Evolutionary conservation across 1,140 invertebrate genomes (phyloP).

Genomic region (Chrysopa pallens): DNA sequence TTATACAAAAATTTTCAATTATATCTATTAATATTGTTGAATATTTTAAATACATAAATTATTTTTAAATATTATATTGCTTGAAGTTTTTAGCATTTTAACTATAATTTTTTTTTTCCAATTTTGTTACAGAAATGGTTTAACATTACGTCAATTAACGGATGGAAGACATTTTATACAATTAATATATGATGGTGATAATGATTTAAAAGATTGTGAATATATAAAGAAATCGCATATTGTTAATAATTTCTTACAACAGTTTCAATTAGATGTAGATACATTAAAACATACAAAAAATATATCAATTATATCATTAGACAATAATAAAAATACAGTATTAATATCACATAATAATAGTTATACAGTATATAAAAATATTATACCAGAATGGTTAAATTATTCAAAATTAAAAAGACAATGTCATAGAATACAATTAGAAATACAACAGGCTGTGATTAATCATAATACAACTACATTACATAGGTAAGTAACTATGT

Average conservation of each 20-base stretch:
- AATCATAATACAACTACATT: too few species aligned
- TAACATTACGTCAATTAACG: slow-evolving; percentile 43
- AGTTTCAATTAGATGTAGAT: slow-evolving; percentile 32
- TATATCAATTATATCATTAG: slow-evolving; percentile 14
- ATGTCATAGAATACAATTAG: slow-evolving; percentile 25
- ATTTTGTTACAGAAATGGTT: slow-evolving; percentile 26
- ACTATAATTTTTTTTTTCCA: slow-evolving; percentile 4
- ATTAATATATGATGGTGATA: slow-evolving; percentile 38
- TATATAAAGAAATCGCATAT: slow-evolving; percentile 30
- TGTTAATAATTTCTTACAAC: slow-evolving; percentile 32
- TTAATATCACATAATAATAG: slow-evolving; percentile 7
- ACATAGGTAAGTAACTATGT: too few species aligned
- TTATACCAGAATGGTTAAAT: slow-evolving; percentile 27
- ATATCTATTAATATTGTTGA: too few species aligned
- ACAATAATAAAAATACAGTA: slow-evolving; percentile 20
- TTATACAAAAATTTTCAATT: too few species aligned
- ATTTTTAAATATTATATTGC: too few species aligned
- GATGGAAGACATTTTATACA: slow-evolving; percentile 45
- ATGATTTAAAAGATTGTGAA: slow-evolving; percentile 43
- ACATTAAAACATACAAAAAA: slow-evolving; percentile 23
- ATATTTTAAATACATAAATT: too few species aligned
- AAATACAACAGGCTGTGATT: too few species aligned
- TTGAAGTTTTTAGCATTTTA: too few species aligned
- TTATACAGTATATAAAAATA: too few species aligned
- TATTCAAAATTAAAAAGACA: slow-evolving; percentile 27